phyloP scores from a whole-genome alignment of 53 echinoderm and acorn worm species.

The Patiria pectinifera region DNA sequence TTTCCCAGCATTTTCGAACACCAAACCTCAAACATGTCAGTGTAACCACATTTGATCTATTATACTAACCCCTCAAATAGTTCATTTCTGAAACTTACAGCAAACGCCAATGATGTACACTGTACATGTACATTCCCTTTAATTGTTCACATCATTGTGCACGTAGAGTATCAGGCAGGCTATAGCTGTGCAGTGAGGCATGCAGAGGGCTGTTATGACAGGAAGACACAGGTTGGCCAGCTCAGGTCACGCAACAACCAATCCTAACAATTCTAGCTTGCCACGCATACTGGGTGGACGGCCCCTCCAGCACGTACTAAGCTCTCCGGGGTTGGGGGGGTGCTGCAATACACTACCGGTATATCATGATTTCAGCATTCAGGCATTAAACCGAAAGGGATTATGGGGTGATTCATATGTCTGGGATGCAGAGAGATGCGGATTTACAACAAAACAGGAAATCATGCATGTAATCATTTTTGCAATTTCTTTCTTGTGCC shows the following conservation, averaged over 20 bases:
- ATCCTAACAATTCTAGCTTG: neutral
- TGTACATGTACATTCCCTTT: neutral
- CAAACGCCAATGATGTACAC: neutral
- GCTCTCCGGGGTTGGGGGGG: neutral
- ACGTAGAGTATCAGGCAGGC: constrained; percentile 10
- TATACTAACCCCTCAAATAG: too few species aligned
- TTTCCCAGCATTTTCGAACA: too few species aligned
- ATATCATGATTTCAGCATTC: neutral
- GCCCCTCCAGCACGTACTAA: too few species aligned
- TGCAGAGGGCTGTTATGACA: neutral
- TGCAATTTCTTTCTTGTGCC: neutral
- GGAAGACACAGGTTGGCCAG: neutral
- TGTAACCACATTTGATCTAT: too few species aligned
- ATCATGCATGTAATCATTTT: constrained; percentile 9
- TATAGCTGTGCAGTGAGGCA: neutral
- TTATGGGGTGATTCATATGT: constrained; percentile 18
- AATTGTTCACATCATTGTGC: neutral
- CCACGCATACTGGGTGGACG: too few species aligned
- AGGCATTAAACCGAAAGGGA: neutral
- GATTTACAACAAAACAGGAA: neutral
- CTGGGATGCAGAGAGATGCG: neutral
- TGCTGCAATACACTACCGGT: neutral
- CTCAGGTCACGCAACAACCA: neutral
- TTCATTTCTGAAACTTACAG: too few species aligned
- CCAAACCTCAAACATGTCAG: too few species aligned